Conservation (phyloP, 2,797 vertebrate genomes). For the Galago senegalensis region DNA sequence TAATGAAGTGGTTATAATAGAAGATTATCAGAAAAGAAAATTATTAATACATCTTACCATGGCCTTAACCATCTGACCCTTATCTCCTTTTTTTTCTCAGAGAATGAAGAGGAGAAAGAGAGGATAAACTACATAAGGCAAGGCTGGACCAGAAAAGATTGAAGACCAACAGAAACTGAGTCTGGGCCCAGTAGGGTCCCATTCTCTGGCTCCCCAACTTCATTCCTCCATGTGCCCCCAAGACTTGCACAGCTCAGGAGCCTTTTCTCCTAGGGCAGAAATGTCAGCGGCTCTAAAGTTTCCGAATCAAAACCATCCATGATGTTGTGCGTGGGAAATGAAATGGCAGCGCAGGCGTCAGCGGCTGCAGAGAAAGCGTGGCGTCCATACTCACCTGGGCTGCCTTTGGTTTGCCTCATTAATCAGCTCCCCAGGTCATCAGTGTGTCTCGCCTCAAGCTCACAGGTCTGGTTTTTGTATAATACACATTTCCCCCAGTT, state of each 20-base stretch:
- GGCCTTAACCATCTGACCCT: slow-evolving; percentile 69
- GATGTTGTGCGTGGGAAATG: slow-evolving; percentile 67
- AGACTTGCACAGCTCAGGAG: neutral
- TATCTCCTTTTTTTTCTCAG: slow-evolving; percentile 10
- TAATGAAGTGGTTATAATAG: slow-evolving; percentile 79
- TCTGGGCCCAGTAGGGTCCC: neutral
- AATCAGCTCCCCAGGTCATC: slow-evolving; percentile 88
- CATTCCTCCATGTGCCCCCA: neutral
- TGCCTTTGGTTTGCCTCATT: slow-evolving; percentile 87
- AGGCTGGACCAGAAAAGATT: neutral
- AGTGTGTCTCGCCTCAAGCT: slow-evolving; percentile 86
- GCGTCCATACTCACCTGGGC: slow-evolving; percentile 82
- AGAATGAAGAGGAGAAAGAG: neutral
- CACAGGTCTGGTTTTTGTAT: slow-evolving; percentile 89
- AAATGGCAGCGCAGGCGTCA: slow-evolving; percentile 44
- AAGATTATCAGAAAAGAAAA: slow-evolving; percentile 83
- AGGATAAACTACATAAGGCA: neutral
- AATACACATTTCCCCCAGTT: slow-evolving; percentile 86
- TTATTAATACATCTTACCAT: slow-evolving; percentile 49
- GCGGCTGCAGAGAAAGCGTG: slow-evolving; percentile 65
- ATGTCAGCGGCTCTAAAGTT: slow-evolving; percentile 51
- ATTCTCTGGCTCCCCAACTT: neutral
- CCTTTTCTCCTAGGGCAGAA: slow-evolving; percentile 55
- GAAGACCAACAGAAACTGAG: neutral
- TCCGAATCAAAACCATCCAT: slow-evolving; percentile 74